Conservation (phyloP, 2,113 vertebrate genomes). For the Cyprinodon brontotheroides region DNA sequence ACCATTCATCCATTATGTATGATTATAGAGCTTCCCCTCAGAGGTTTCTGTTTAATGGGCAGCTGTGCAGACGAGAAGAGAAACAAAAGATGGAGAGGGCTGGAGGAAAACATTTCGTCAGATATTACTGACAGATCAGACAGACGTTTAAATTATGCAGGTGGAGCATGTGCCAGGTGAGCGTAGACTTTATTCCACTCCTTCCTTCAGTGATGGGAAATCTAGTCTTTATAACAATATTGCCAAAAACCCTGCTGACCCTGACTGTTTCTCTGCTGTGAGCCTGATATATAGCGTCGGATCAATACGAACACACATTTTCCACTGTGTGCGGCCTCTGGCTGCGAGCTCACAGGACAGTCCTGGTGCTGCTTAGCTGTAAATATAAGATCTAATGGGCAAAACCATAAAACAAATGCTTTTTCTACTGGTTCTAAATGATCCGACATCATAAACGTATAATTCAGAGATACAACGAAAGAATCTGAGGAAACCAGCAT, state of each 20-base stretch:
- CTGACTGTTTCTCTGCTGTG: conserved; percentile 62
- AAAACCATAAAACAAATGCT: neutral
- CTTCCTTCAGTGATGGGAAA: conserved; percentile 17
- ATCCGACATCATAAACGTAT: neutral
- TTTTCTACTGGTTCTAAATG: neutral
- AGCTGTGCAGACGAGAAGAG: conserved; percentile 38
- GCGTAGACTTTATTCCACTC: neutral
- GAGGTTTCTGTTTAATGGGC: conserved; percentile 73
- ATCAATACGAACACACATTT: neutral
- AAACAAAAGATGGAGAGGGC: conserved; percentile 36
- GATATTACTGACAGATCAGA: conserved; percentile 5
- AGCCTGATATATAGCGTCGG: neutral
- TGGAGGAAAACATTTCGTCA: neutral
- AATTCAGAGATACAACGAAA: too few relatives aligned
- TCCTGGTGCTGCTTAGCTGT: neutral
- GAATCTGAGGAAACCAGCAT: too few relatives aligned
- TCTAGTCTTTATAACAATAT: conserved; percentile 11
- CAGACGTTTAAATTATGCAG: neutral
- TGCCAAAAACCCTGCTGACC: conserved; percentile 47
- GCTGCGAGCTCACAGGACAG: neutral
- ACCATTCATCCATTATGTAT: conserved; percentile 78
- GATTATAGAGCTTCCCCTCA: conserved; percentile 74
- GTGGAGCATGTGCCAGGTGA: neutral
- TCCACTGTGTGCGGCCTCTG: neutral
- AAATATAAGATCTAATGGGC: neutral